These are phyloP conservation scores for Acropora yongei DNA, from an alignment of 64 coral and sea anemone species.

Conservation along the genomic window DNA sequence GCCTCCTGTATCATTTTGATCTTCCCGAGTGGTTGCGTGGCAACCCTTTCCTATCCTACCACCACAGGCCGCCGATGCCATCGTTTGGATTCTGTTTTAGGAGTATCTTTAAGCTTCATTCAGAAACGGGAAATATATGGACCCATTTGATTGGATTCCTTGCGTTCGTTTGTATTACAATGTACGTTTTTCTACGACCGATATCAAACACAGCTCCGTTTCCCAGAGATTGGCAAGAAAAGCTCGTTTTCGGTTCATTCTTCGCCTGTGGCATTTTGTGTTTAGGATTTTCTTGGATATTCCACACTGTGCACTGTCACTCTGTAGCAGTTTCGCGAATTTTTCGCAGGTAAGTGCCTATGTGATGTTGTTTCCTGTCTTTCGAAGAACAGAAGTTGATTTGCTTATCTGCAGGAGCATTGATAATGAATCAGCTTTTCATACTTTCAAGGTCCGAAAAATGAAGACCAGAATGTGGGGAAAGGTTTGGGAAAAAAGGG, in stretches of 20 bases:
- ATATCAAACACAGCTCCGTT: constrained; percentile 53
- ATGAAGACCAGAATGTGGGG: too few species aligned
- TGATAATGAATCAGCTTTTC: too few species aligned
- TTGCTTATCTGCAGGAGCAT: too few species aligned
- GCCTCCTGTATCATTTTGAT: constrained; percentile 61
- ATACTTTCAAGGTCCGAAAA: too few species aligned
- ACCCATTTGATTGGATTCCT: constrained; percentile 87
- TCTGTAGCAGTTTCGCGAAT: constrained; percentile 73
- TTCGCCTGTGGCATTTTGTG: constrained; percentile 81
- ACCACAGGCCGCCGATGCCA: constrained; percentile 85
- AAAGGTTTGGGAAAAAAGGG: too few species aligned
- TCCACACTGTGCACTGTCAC: constrained; percentile 89
- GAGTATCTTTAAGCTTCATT: constrained; percentile 84
- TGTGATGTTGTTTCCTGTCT: too few species aligned
- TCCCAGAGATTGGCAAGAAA: constrained; percentile 66
- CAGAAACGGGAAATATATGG: constrained; percentile 94
- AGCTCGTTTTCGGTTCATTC: constrained; percentile 76
- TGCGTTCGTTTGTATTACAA: constrained; percentile 68
- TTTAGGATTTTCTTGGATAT: constrained; percentile 79
- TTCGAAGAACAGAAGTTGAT: too few species aligned
- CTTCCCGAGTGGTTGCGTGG: constrained; percentile 87
- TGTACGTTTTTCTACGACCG: constrained; percentile 78
- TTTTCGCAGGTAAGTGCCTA: constrained; percentile 76
- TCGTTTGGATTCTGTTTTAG: constrained; percentile 78
- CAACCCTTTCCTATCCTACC: constrained; percentile 73